phyloP scores from a whole-genome alignment of 2,113 vertebrate species.

The Alligator mississippiensis region DNA sequence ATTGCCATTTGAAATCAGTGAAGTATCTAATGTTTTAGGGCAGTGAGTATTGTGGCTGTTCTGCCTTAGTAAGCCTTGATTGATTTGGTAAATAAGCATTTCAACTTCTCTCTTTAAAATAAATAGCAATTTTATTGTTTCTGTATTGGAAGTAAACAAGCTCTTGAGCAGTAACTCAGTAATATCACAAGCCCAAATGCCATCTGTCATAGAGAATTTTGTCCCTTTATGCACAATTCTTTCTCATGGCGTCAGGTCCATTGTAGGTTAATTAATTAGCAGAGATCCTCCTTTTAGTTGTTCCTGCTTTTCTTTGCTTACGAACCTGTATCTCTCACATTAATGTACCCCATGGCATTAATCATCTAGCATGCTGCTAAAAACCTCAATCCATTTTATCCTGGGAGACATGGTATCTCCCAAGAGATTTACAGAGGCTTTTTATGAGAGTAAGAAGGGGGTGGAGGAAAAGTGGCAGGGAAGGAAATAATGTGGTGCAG shows the following conservation, averaged over 20 bases:
- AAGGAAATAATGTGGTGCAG: slow-evolving; percentile 6
- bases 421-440: slow-evolving; percentile 40
- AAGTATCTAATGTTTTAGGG: slow-evolving; percentile 68
- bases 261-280: slow-evolving; percentile 71
- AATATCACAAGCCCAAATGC: slow-evolving; percentile 45
- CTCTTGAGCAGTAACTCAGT: slow-evolving; percentile 34
- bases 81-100: slow-evolving; percentile 79
- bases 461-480: slow-evolving; percentile 11
- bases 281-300: slow-evolving; percentile 65
- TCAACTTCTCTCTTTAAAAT: slow-evolving; percentile 78
- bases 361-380: slow-evolving; percentile 60
- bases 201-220: slow-evolving; percentile 77
- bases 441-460: slow-evolving; percentile 29
- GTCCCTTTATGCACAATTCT: slow-evolving; percentile 68
- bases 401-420: slow-evolving; percentile 48
- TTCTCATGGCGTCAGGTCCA: slow-evolving; percentile 55
- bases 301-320: slow-evolving; percentile 52
- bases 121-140: slow-evolving; percentile 78
- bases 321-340: slow-evolving; percentile 44
- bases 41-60: slow-evolving; percentile 60
- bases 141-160: slow-evolving; percentile 70
- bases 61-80: slow-evolving; percentile 77
- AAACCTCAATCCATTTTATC: slow-evolving; percentile 32
- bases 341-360: slow-evolving; percentile 68
- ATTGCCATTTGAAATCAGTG: slow-evolving; percentile 71